Evolutionary conservation across 2,888 invertebrate genomes (phyloP).

Genomic region (Agriopis leucophaearia): DNA sequence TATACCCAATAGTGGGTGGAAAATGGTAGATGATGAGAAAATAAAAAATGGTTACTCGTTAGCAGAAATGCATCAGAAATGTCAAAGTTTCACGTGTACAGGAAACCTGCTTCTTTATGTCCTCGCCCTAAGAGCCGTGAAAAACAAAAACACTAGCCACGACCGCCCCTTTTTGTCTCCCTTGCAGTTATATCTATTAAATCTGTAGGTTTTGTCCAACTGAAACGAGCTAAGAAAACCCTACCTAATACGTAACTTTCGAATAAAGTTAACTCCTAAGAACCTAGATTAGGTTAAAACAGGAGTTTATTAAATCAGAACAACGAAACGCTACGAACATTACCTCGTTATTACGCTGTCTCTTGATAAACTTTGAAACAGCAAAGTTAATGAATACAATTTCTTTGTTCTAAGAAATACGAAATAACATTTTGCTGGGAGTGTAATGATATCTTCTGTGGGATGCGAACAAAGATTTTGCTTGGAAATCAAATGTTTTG

Average conservation of each 20-base stretch:
- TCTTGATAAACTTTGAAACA: conserved; percentile 35
- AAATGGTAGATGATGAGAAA: too few species aligned
- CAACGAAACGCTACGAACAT: conserved; percentile 30
- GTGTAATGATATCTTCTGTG: conserved; percentile 31
- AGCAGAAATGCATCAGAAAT: too few species aligned
- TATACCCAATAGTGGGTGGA: too few species aligned
- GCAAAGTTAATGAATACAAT: conserved; percentile 39
- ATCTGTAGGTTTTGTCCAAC: neutral
- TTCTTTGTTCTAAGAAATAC: conserved; percentile 36
- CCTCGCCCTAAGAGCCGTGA: too few species aligned
- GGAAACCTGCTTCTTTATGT: too few species aligned
- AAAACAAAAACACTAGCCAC: too few species aligned
- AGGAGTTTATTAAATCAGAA: conserved; percentile 35
- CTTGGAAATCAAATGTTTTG: conserved; percentile 45
- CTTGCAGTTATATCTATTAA: neutral
- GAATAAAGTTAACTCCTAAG: conserved; percentile 15
- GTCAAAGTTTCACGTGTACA: too few species aligned
- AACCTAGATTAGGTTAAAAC: conserved; percentile 18
- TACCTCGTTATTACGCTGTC: conserved; percentile 35
- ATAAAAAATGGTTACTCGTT: too few species aligned
- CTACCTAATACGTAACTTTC: conserved; percentile 8
- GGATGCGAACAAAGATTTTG: conserved; percentile 46
- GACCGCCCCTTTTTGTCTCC: too few species aligned
- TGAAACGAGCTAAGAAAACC: neutral
- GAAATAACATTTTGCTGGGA: conserved; percentile 31